A percentile compares a stretch with the other conserved stretches of the same genome.
phyloP scores from a whole-genome alignment of 2,113 vertebrate genomes.

The Aspidoscelis tigris region DNA sequence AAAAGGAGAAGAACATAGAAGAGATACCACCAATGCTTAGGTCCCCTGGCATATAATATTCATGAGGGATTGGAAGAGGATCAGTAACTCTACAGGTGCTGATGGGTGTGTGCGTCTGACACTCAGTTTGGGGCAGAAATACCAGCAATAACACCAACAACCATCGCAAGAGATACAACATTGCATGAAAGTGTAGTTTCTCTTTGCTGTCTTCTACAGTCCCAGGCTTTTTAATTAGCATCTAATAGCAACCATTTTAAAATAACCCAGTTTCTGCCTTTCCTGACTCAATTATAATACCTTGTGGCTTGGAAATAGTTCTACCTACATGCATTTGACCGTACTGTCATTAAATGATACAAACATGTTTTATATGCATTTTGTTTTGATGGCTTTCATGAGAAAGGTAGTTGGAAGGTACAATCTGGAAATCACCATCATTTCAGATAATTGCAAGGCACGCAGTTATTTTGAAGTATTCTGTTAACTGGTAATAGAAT shows the following conservation, averaged over 20 bases:
- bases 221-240: not conserved
- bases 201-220: not conserved
- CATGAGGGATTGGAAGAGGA: not conserved
- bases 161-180: not conserved
- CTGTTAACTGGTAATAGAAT: not conserved
- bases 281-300: not conserved
- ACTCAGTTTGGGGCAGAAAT: not conserved
- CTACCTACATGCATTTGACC: too few relatives aligned
- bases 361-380: not conserved
- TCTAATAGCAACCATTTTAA: not conserved
- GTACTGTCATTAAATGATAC: not conserved
- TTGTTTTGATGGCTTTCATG: not conserved
- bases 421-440: not conserved
- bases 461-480: not conserved
- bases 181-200: too few relatives aligned
- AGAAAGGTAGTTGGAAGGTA: not conserved
- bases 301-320: not conserved
- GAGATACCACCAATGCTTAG: not conserved
- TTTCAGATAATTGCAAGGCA: not conserved
- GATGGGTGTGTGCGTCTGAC: too few relatives aligned
- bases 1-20: not conserved
- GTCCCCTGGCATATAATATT: conserved; percentile 1
- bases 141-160: not conserved
- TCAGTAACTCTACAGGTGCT: not conserved
- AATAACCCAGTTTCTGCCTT: not conserved